phyloP scores from a whole-genome alignment of 2,113 vertebrate genomes.

The Bufo bufo region DNA sequence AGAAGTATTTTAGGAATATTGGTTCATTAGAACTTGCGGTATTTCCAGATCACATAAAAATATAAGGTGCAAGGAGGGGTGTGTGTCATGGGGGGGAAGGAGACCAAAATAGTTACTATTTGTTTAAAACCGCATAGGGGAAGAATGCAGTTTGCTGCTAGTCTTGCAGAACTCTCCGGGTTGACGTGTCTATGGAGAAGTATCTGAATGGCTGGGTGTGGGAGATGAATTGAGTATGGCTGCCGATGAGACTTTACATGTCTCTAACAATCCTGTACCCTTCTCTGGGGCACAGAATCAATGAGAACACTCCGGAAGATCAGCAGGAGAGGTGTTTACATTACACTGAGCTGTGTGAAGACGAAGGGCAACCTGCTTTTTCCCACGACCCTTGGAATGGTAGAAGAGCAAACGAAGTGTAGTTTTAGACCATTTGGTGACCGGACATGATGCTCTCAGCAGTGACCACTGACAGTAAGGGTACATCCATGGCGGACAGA shows the following conservation, averaged over 20 bases:
- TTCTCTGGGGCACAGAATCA: conserved; percentile 46
- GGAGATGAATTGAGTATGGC: conserved; percentile 45
- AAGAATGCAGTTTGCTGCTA: neutral
- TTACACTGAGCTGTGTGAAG: conserved; percentile 53
- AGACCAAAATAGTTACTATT: neutral
- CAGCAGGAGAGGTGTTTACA: conserved; percentile 57
- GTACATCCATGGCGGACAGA: no score
- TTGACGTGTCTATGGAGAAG: conserved; percentile 35
- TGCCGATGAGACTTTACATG: conserved; percentile 26
- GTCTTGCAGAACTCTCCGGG: neutral
- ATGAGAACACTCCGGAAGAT: conserved; percentile 49
- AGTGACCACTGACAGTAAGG: neutral
- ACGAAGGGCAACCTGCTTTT: conserved; percentile 45
- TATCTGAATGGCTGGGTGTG: conserved; percentile 31
- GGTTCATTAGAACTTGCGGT: neutral
- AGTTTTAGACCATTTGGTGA: neutral
- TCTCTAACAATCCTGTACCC: conserved; percentile 51
- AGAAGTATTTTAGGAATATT: neutral
- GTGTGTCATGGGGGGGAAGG: no score
- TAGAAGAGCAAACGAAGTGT: neutral
- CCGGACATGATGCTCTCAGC: conserved; percentile 3
- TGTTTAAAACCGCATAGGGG: neutral
- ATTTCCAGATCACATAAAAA: neutral
- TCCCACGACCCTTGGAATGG: conserved; percentile 45
- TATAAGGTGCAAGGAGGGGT: neutral